Conservation (phyloP, 2,888 invertebrate species). For the Rotaria magnacalcarata region DNA sequence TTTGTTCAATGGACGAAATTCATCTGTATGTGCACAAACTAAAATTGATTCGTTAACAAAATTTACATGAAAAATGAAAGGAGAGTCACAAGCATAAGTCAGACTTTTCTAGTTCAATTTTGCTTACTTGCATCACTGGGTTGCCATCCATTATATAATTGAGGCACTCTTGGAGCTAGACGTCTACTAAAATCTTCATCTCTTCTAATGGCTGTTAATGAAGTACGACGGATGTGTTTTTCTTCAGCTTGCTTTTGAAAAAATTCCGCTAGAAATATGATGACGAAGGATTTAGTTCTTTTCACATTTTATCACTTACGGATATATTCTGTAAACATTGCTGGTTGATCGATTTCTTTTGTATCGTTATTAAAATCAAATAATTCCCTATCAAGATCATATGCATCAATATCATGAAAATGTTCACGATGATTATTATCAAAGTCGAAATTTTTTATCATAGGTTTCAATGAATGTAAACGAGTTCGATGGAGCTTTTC, state of each 20-base stretch:
- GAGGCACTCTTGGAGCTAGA: background rate
- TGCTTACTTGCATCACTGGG: background rate
- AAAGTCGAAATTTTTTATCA: background rate
- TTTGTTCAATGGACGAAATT: background rate
- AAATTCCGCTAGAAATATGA: background rate
- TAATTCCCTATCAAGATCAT: background rate
- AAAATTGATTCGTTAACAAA: background rate
- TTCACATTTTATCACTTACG: background rate
- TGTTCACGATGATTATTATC: background rate
- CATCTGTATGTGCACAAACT: constrained; percentile 7
- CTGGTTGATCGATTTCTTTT: background rate
- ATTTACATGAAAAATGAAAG: no score
- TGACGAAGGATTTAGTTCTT: background rate
- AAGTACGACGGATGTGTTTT: constrained; percentile 27
- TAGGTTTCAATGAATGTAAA: background rate
- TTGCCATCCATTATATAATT: constrained; percentile 1
- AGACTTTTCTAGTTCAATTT: no score
- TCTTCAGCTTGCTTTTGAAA: constrained; percentile 35
- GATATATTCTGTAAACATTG: background rate
- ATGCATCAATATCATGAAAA: background rate
- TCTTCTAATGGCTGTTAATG: background rate
- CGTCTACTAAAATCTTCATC: background rate
- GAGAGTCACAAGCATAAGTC: no score
- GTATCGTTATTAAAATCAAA: background rate
- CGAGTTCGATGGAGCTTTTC: background rate